Percentiles rank a stretch among this genome's conserved stretches.
Conservation (phyloP, 2,888 invertebrate genomes). For the Chymomyza amoena region DNA sequence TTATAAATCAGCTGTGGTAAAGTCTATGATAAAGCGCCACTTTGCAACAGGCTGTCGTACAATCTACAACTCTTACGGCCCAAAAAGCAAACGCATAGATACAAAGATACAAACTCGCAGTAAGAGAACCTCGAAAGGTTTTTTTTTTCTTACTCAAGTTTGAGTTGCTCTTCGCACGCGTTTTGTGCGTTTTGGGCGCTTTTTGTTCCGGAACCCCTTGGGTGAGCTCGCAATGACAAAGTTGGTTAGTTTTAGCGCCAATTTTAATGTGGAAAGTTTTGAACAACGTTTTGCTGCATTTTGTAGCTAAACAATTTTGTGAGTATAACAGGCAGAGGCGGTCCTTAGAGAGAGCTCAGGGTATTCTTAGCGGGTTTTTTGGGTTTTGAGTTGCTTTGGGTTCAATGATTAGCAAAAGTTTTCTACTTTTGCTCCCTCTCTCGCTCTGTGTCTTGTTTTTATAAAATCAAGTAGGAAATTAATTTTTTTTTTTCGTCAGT, state of each 20-base stretch:
- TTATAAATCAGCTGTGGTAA: conserved; percentile 42
- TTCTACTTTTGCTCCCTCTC: conserved; percentile 34
- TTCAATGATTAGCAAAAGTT: conserved; percentile 65
- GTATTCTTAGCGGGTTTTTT: conserved; percentile 15
- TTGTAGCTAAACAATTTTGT: conserved; percentile 20
- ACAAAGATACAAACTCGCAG: conserved; percentile 1
- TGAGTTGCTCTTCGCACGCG: neutral
- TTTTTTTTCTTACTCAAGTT: neutral
- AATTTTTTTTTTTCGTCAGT: conserved; percentile 30
- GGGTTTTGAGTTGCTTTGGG: conserved; percentile 30
- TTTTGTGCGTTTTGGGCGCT: neutral
- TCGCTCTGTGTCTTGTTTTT: conserved; percentile 28
- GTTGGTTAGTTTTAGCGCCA: conserved; percentile 68
- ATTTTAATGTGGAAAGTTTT: conserved; percentile 67
- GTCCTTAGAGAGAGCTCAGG: conserved; percentile 8
- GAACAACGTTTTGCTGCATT: conserved; percentile 35
- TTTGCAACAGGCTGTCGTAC: conserved; percentile 5
- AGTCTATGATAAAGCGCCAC: neutral
- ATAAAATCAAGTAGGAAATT: conserved; percentile 46
- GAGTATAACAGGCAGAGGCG: neutral
- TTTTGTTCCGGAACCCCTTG: neutral
- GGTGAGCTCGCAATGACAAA: conserved; percentile 36
- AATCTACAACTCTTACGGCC: neutral
- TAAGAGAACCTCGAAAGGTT: neutral
- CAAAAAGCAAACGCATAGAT: neutral